Base-by-base conservation (phyloP, 2,113 vertebrate genomes). In the Anarrhichthys ocellatus region DNA sequence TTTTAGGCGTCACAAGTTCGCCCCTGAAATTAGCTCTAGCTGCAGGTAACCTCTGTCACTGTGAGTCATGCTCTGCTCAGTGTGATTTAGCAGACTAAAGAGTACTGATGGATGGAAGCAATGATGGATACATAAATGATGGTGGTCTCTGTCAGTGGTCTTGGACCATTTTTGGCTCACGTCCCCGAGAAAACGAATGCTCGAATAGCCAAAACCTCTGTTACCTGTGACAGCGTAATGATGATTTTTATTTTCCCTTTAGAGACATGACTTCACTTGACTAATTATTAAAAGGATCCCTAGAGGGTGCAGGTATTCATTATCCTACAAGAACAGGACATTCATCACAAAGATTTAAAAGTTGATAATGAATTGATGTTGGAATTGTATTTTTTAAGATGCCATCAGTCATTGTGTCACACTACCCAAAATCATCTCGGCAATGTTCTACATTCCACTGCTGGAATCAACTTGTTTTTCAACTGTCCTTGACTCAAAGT, bases 321-420 rank as follows among this genome's bases (percentile, higher is more conserved):
- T 93, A 90, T 73, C 20, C 36, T 29, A 64, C 27, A 6, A 40
- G 91, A 89, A 13, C 82, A 84, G 85, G 73, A 68, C 88, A 92
- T 93, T 86, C 70, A 89, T 93, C 90, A 92, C 65, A 40, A 54
- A 78, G 77, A 89, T 88, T 86, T 87, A 86, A 83, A 82, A 73
- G 79, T 79, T 82, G 81, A 62, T 92, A 54, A 90, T 77, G 87
- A 81, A 92, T 93, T 88, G 54, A 90, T 88, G 87, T 68, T 42
- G 68, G 81, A 80, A 86, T 86, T 86, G 76, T 90, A 89, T 84
- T 93, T 93, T 90, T 91, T 84, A 88, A 81, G 78, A 86, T 63
- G 74, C 82, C 0, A 89, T 93, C 82, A 87, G 83, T 92, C 88
- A 84, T 78, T 29, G 2, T 66, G 86, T 73, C 81, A 44, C 76